Evolutionary conservation across 2,797 vertebrate genomes (phyloP).

Genomic region (Glossophaga mutica): DNA sequence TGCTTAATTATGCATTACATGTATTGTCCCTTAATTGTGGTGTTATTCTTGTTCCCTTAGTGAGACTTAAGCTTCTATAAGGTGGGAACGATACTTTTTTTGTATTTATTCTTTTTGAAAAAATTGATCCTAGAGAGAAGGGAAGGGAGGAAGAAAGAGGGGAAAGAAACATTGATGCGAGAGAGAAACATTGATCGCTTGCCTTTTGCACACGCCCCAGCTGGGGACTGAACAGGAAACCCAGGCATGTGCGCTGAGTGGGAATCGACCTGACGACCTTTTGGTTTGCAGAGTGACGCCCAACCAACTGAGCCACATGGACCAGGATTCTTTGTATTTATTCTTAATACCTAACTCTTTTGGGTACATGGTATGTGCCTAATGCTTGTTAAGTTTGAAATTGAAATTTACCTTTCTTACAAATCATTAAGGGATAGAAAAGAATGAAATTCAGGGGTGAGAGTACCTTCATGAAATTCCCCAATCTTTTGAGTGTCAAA

Average conservation of each 20-base stretch:
- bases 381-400: background rate
- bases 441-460: background rate
- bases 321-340: background rate
- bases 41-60: background rate
- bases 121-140: background rate
- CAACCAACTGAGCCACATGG: background rate
- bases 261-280: background rate
- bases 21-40: slow-evolving; percentile 8
- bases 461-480: background rate
- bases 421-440: slow-evolving; percentile 4
- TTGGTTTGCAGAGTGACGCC: background rate
- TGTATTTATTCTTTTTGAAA: background rate
- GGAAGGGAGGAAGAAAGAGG: background rate
- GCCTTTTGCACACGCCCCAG: background rate
- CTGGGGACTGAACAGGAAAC: background rate
- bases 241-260: background rate
- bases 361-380: background rate
- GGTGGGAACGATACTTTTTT: slow-evolving; percentile 11
- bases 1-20: background rate
- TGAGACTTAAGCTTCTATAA: slow-evolving; percentile 25
- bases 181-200: no score
- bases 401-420: slow-evolving; percentile 52
- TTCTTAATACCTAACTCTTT: slow-evolving; percentile 1
- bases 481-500: background rate
- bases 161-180: background rate